Conservation (phyloP, 2,797 vertebrate species). For the Catharus ustulatus region DNA sequence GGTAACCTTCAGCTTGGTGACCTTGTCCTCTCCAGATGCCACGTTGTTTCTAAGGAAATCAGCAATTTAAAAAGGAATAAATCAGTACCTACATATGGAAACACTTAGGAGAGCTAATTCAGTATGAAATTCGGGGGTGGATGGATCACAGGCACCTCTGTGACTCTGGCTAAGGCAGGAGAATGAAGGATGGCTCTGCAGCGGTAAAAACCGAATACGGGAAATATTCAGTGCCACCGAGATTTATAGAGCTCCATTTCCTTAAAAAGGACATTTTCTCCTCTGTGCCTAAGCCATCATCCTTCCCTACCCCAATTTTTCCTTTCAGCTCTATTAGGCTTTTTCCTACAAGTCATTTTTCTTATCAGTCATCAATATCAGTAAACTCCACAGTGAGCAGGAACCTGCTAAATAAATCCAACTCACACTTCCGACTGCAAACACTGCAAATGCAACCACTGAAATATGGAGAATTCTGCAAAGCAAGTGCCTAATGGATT, state of each 20-base stretch:
- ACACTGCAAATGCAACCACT: background rate
- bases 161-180: background rate
- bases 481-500: background rate
- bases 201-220: fast-evolving
- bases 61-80: background rate
- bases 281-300: background rate
- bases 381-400: background rate
- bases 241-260: background rate
- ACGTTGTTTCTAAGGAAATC: conserved; percentile 78
- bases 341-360: background rate
- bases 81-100: background rate
- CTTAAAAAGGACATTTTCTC: background rate
- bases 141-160: background rate
- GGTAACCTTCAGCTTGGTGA: conserved; percentile 93
- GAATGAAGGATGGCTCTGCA: background rate
- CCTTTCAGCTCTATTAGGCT: background rate
- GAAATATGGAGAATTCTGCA: background rate
- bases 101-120: background rate
- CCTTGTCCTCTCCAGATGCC: conserved; percentile 88
- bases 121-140: background rate
- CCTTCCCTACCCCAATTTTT: background rate
- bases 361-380: background rate
- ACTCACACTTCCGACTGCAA: background rate
- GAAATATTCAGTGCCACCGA: background rate
- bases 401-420: background rate